Percentiles rank a stretch among this genome's conserved stretches.
phyloP scores from a whole-genome alignment of 2,113 vertebrate genomes.

The Dascyllus trimaculatus region DNA sequence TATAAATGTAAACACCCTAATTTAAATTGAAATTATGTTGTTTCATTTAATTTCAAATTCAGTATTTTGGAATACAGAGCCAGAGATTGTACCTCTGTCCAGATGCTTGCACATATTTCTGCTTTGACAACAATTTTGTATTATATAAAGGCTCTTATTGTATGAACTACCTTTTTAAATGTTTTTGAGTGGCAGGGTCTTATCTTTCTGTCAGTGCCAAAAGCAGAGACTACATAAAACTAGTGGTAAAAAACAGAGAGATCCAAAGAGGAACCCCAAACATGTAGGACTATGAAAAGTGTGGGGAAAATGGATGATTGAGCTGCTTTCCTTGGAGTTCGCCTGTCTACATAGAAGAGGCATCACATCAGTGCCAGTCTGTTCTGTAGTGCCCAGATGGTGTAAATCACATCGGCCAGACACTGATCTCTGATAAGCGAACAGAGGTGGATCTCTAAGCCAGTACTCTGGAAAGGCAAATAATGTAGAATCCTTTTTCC shows the following conservation, averaged over 20 bases:
- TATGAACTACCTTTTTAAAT: neutral
- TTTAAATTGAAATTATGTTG: neutral
- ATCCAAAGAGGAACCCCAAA: neutral
- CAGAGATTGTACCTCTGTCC: neutral
- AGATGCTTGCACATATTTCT: neutral
- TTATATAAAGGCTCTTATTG: neutral
- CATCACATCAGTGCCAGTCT: conserved; percentile 39
- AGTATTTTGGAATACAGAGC: neutral
- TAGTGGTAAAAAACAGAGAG: neutral
- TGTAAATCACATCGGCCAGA: conserved; percentile 62
- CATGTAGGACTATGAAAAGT: neutral
- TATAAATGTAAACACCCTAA: too few relatives aligned
- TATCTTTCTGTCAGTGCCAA: neutral
- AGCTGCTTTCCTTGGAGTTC: neutral
- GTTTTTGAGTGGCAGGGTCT: neutral
- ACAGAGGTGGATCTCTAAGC: conserved; percentile 21
- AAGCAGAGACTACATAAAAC: too few relatives aligned
- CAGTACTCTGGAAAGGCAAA: conserved; percentile 43
- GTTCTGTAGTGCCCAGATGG: conserved; percentile 58
- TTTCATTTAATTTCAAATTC: neutral
- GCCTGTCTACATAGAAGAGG: conserved; percentile 21
- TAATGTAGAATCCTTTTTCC: conserved; percentile 8
- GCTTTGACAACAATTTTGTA: neutral
- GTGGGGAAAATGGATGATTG: neutral
- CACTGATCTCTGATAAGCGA: conserved; percentile 41